Evolutionary conservation across 2,113 vertebrate species (phyloP), one percentile per base, ranked within the genome.

Genomic region (Orthochromis indermauri): DNA sequence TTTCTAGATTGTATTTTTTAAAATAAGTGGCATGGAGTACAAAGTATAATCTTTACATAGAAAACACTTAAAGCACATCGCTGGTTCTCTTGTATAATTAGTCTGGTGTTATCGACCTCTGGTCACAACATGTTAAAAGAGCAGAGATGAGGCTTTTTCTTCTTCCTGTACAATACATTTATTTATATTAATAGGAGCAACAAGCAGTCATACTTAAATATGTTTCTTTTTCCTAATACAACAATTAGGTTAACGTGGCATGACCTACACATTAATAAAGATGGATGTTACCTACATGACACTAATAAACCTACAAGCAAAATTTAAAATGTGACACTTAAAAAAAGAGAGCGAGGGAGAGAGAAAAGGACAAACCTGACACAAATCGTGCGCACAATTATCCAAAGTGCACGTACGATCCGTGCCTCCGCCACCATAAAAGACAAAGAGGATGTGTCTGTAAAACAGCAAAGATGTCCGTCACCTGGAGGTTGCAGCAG

Each of bases 161-260:
- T 83, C 80, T 57, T 45, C 78, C 88, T 94, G 93, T 93, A 96
- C 94, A 95, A 93, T 93, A 93, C 87, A 90, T 95, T 96, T 95
- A 95, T 96, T 93, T 86, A 82, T 81, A 90, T 88, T 84, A 71
- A 81, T 86, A 94, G 84, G 90, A 95, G 93, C 94, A 93, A 78
- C 91, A 94, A 88, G 94, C 89, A 95, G 92, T 87, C 88, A 80
- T 91, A 92, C 94, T 93, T 93, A 95, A 94, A 94, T 95, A 94
- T 81, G 76, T 91, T 31, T 66, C 47, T 31, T 80, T 24, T 73
- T 88, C 90, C 90, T 93, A 94, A 92, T 94, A 96, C 93, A 95
- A 90, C 91, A 93, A 84, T 92, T 61, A 92, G 84, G 78, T 93
- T 86, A 93, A 91, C 55, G 89, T 80, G 89, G 57, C 73, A 53